phyloP scores from a whole-genome alignment of 2,888 invertebrate genomes.

The Caenorhabditis sulstoni region DNA sequence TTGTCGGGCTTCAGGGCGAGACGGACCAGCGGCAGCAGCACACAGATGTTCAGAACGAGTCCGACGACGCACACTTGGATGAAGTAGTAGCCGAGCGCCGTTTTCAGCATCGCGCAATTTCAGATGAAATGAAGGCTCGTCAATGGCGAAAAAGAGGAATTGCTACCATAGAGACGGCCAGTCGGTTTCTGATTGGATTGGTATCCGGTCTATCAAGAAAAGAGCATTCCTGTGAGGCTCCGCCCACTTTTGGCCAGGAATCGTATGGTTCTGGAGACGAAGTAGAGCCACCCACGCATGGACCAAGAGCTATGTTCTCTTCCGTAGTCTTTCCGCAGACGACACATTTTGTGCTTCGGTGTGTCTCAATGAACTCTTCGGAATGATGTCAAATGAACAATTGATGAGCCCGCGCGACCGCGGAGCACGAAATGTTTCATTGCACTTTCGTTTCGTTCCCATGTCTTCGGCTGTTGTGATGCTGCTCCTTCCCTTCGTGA shows the following conservation, averaged over 20 bases:
- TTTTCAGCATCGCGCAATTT: conserved; percentile 23
- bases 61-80: conserved; percentile 28
- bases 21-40: conserved; percentile 4
- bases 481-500: not conserved
- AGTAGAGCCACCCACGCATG: too few relatives aligned
- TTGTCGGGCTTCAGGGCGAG: conserved; percentile 16
- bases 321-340: not conserved
- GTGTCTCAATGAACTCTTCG: conserved; percentile 8
- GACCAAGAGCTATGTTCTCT: not conserved
- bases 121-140: too few relatives aligned
- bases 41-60: conserved; percentile 18
- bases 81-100: conserved; percentile 42
- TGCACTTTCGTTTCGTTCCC: not conserved
- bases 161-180: too few relatives aligned
- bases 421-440: not conserved
- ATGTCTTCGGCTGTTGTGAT: not conserved
- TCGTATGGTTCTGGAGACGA: too few relatives aligned
- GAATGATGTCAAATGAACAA: conserved; percentile 3
- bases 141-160: too few relatives aligned
- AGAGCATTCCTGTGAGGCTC: too few relatives aligned
- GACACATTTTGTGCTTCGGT: not conserved
- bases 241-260: too few relatives aligned
- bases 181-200: too few relatives aligned
- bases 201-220: too few relatives aligned
- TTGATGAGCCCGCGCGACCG: not conserved